phyloP scores from a whole-genome alignment of 2,888 invertebrate species.

The Eupithecia tripunctaria region DNA sequence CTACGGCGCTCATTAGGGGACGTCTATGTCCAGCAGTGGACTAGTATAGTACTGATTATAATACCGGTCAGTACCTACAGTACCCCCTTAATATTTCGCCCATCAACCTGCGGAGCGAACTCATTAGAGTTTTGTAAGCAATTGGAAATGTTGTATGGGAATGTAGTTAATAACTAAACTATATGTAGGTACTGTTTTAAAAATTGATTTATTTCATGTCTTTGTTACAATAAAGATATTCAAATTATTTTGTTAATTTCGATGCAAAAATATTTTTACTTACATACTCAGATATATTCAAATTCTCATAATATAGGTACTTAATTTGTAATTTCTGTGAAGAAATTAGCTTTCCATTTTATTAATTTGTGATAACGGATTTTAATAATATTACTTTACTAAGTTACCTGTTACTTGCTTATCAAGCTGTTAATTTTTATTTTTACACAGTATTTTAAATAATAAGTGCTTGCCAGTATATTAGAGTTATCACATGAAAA shows the following conservation, averaged over 20 bases:
- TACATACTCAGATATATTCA: slow-evolving; percentile 47
- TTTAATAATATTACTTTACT: neutral
- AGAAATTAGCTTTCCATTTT: slow-evolving; percentile 19
- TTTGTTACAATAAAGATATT: slow-evolving; percentile 60
- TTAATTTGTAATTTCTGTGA: slow-evolving; percentile 33
- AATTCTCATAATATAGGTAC: slow-evolving; percentile 35
- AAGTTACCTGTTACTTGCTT: slow-evolving; percentile 10
- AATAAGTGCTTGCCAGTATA: slow-evolving; percentile 10
- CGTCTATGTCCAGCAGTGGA: too few relatives aligned
- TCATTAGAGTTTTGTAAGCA: neutral
- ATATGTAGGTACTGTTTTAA: slow-evolving; percentile 44
- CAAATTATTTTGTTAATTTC: slow-evolving; percentile 63
- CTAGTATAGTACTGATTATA: too few relatives aligned
- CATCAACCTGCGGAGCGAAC: too few relatives aligned
- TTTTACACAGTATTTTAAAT: slow-evolving; percentile 15
- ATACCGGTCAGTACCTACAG: too few relatives aligned
- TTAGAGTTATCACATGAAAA: slow-evolving; percentile 42
- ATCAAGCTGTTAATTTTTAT: slow-evolving; percentile 20
- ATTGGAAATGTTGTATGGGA: neutral
- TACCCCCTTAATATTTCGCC: too few relatives aligned
- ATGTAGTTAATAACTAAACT: slow-evolving; percentile 13
- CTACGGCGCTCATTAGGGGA: too few relatives aligned
- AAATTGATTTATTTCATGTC: slow-evolving; percentile 70
- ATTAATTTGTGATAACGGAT: slow-evolving; percentile 3
- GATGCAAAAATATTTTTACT: slow-evolving; percentile 76